These are phyloP conservation scores for Belgica antarctica DNA, from an alignment of 2,888 invertebrate species.

Conservation along the genomic window DNA sequence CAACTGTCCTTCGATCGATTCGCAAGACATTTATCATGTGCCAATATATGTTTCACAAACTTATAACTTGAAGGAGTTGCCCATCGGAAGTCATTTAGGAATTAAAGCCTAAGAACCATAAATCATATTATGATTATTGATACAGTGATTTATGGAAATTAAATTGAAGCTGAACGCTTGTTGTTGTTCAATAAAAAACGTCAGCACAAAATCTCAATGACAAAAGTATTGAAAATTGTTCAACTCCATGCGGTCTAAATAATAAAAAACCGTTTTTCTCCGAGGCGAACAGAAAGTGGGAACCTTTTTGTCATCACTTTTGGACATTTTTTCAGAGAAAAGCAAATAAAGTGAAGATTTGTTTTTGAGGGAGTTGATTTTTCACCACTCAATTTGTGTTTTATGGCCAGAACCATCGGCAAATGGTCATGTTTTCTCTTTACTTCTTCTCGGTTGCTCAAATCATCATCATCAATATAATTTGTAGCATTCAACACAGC, in stretches of 20 bases:
- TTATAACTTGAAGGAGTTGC: slow-evolving; percentile 20
- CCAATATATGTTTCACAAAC: slow-evolving; percentile 14
- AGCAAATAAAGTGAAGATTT: neutral
- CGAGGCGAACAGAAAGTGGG: neutral
- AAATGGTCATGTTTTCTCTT: neutral
- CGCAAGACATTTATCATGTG: slow-evolving; percentile 13
- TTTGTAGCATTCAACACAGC: no score
- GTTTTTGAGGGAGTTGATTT: slow-evolving; percentile 14
- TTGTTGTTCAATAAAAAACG: neutral
- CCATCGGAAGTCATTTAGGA: slow-evolving; percentile 14
- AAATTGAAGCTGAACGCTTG: slow-evolving; percentile 20
- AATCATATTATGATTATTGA: neutral
- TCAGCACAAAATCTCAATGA: slow-evolving; percentile 13
- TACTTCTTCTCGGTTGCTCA: neutral
- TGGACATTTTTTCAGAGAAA: neutral
- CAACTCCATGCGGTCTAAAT: neutral
- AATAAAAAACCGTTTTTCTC: neutral
- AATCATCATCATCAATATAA: slow-evolving; percentile 30
- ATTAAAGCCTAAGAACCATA: neutral
- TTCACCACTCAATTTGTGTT: neutral
- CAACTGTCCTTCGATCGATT: no score
- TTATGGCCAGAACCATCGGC: neutral
- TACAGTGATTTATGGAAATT: slow-evolving; percentile 4
- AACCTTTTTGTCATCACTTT: slow-evolving; percentile 8
- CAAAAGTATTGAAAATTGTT: slow-evolving; percentile 19